Base-by-base conservation (phyloP, 2,797 vertebrate species). In the Salmo trutta region DNA sequence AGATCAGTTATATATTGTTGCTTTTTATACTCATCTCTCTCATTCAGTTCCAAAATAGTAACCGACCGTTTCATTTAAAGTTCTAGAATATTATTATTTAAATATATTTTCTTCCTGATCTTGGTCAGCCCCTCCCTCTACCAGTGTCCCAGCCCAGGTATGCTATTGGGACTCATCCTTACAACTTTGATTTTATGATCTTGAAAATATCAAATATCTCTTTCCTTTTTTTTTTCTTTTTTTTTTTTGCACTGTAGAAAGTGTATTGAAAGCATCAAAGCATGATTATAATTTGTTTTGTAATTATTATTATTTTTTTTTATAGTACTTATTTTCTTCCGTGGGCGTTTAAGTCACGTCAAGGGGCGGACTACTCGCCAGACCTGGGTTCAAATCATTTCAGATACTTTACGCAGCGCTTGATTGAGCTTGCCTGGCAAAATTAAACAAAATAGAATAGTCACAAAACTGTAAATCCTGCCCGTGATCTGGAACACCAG, bases 161-260 rank as follows among this genome's bases (percentile, higher is more conserved):
- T 78, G 24, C n/a, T n/a, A 59, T 54, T 67, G 77, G 71, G 81
- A 82, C 75, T 33, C 21, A 62, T 41, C 36, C 7, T 41, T 41
- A 84, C 6, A 14, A 41, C 51, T 2, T 47, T 68, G 73, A 73
- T 54, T 75, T 56, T 79, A 41, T 54, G 41, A 47, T 65, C 80
- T 69, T 77, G 17, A 82, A 79, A 82, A 75, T 70, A 72, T 47
- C 70, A 74, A 68, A 74, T 21, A 29, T 68, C 17, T 12, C 2
- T 76, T 78, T 75, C 69, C 72, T 56, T 47, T 33, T 79, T 21
- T 75, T 86, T 78, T 84, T n/a, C n/a, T 51, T 41, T 6, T 79
- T 21, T 75, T 62, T 16, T 76, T 86, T 78, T 84, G 77, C 83
- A 81, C 85, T 85, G 78, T 84, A 79, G 70, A 68, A 76, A 54